A percentile compares a stretch with the other conserved stretches of the same genome.
phyloP scores from a whole-genome alignment of 2,888 invertebrate species.

The Synanthedon myopaeformis region DNA sequence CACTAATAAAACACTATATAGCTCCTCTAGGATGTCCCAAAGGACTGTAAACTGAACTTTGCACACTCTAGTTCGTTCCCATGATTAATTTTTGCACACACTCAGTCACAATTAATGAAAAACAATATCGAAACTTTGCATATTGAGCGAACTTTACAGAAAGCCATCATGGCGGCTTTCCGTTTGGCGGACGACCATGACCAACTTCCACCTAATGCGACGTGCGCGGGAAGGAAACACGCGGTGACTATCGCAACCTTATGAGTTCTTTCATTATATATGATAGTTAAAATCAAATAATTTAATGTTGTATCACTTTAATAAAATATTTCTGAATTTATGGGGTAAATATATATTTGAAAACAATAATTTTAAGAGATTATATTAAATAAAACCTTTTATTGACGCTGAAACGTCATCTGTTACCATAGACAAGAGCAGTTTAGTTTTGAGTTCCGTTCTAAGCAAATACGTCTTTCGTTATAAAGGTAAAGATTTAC shows the following conservation, averaged over 20 bases:
- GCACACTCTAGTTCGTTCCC: conserved; percentile 79
- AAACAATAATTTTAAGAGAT: too few relatives aligned
- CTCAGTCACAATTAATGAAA: conserved; percentile 83
- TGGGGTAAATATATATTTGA: background rate
- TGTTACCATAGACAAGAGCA: conserved; percentile 5
- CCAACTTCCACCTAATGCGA: conserved; percentile 77
- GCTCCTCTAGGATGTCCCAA: conserved; percentile 77
- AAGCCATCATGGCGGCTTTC: conserved; percentile 88
- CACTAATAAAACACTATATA: conserved; percentile 73
- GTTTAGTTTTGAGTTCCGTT: conserved; percentile 1
- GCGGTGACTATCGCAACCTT: conserved; percentile 50
- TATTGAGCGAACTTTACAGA: conserved; percentile 79
- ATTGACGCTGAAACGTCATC: conserved; percentile 3
- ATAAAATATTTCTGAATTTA: conserved; percentile 2
- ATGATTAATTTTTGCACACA: conserved; percentile 80
- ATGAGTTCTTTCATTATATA: conserved; percentile 19
- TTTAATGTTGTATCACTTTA: background rate
- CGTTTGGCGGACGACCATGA: conserved; percentile 72
- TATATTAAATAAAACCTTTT: too few relatives aligned
- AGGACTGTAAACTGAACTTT: conserved; percentile 76
- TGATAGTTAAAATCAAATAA: conserved; percentile 1
- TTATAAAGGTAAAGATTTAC: too few relatives aligned
- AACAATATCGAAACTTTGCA: conserved; percentile 79
- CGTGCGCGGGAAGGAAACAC: conserved; percentile 79
- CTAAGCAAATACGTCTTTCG: background rate